A percentile compares a stretch with the other conserved stretches of the same genome.
Evolutionary conservation across 2,113 vertebrate genomes (phyloP).

Genomic region (Sinocyclocheilus maitianheensis): DNA sequence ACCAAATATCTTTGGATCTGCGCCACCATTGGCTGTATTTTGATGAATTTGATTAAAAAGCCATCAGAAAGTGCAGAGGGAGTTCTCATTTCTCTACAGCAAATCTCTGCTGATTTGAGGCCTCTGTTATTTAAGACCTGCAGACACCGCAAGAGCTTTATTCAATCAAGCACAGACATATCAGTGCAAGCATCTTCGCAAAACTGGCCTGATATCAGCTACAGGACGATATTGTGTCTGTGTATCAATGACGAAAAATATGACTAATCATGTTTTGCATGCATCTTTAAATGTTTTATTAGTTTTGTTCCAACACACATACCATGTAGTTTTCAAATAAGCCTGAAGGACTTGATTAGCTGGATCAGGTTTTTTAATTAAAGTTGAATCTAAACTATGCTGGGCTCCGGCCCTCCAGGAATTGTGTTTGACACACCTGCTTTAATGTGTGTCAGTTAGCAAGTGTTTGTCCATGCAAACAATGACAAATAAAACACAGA

Average conservation of each 20-base stretch:
- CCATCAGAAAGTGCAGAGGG: not conserved
- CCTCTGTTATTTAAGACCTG: not conserved
- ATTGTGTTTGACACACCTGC: too few species aligned
- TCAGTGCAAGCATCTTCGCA: not conserved
- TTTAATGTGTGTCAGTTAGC: not conserved
- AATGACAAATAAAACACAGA: too few species aligned
- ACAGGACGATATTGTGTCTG: not conserved
- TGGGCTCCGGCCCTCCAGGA: too few species aligned
- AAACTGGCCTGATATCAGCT: not conserved
- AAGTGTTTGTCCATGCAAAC: not conserved
- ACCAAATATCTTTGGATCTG: not conserved
- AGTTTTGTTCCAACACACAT: too few species aligned
- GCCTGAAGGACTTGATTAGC: too few species aligned
- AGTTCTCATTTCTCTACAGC: not conserved
- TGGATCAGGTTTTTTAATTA: too few species aligned
- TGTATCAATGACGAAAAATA: not conserved
- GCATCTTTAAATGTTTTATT: too few species aligned
- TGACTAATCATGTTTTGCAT: too few species aligned
- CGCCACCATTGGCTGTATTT: slow-evolving; percentile 31
- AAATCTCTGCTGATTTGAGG: slow-evolving; percentile 6
- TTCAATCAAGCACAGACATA: not conserved
- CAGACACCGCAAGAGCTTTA: not conserved
- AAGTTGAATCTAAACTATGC: too few species aligned
- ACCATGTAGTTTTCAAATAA: too few species aligned
- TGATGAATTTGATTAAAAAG: slow-evolving; percentile 15